Percentiles rank a stretch among this genome's conserved stretches.
Evolutionary conservation across 1,140 invertebrate genomes (phyloP).

Genomic region (Drosophila novamexicana): DNA sequence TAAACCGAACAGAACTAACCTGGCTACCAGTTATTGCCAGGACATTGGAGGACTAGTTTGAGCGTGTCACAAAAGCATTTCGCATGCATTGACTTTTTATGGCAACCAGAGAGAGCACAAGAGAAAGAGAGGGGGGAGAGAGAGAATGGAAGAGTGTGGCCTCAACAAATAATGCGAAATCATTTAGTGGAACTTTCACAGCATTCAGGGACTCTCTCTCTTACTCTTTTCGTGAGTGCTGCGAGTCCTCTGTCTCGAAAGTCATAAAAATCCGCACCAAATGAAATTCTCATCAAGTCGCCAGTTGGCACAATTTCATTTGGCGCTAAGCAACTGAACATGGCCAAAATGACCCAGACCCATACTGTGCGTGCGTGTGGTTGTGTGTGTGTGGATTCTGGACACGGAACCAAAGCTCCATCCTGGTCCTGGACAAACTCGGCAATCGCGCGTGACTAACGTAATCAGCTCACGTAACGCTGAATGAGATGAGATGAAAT

Average conservation of each 20-base stretch:
- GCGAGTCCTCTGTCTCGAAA: conserved; percentile 33
- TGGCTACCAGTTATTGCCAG: conserved; percentile 7
- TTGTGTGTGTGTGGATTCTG: conserved; percentile 18
- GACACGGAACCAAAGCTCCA: conserved; percentile 29
- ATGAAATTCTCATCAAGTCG: conserved; percentile 79
- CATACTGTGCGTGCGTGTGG: conserved; percentile 10
- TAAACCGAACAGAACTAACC: conserved; percentile 58
- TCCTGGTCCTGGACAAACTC: conserved; percentile 13
- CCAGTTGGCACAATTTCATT: conserved; percentile 80
- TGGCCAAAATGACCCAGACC: conserved; percentile 44
- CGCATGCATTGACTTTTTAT: conserved; percentile 84
- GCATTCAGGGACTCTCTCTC: conserved; percentile 15
- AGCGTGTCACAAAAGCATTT: conserved; percentile 78
- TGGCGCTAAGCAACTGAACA: conserved; percentile 71
- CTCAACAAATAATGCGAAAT: conserved; percentile 81
- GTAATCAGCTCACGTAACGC: conserved; percentile 82
- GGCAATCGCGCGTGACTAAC: conserved; percentile 73
- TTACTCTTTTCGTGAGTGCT: conserved; percentile 1
- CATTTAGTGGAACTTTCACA: conserved; percentile 68
- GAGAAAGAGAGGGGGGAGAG: not conserved
- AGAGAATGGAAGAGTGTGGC: conserved; percentile 3
- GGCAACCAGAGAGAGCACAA: conserved; percentile 26
- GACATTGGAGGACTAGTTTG: conserved; percentile 53
- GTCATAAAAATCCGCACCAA: conserved; percentile 78
- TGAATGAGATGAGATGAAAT: conserved; percentile 79